A percentile compares a stretch with the other conserved stretches of the same genome.
Conservation (phyloP, 2,113 vertebrate genomes). For the Prunella himalayana region DNA sequence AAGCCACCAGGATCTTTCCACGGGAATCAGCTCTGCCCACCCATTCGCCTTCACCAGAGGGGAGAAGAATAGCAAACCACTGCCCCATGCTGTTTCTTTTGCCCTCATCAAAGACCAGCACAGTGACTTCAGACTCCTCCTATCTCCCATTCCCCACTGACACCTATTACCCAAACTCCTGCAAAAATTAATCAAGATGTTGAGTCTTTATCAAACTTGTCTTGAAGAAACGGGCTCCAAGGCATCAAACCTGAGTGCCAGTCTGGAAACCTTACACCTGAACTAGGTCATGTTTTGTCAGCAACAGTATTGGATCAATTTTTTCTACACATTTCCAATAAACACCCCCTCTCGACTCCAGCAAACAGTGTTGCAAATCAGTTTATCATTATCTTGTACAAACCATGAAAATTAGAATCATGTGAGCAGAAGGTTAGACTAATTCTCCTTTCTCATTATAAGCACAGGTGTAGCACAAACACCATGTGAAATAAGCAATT, state of each 20-base stretch:
- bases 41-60: not conserved
- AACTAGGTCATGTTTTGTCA: slow-evolving; percentile 17
- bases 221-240: not conserved
- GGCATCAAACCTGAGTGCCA: fast-evolving
- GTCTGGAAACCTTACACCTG: not conserved
- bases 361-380: slow-evolving; percentile 69
- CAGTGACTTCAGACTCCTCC: not conserved
- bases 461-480: slow-evolving; percentile 89
- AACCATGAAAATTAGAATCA: slow-evolving; percentile 83
- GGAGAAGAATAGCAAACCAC: not conserved
- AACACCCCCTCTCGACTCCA: slow-evolving; percentile 32
- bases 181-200: slow-evolving; percentile 11
- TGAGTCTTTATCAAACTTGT: not conserved
- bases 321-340: slow-evolving; percentile 38
- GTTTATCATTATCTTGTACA: slow-evolving; percentile 78
- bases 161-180: not conserved
- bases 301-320: slow-evolving; percentile 18
- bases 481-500: slow-evolving; percentile 92
- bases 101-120: not conserved
- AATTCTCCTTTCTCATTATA: slow-evolving; percentile 91
- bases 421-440: slow-evolving; percentile 86
- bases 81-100: not conserved
- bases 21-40: not conserved
- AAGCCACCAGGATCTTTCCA: not conserved
- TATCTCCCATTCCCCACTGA: not conserved